Base-by-base conservation (phyloP, 2,888 invertebrate species). In the Sialis fuliginosa region DNA sequence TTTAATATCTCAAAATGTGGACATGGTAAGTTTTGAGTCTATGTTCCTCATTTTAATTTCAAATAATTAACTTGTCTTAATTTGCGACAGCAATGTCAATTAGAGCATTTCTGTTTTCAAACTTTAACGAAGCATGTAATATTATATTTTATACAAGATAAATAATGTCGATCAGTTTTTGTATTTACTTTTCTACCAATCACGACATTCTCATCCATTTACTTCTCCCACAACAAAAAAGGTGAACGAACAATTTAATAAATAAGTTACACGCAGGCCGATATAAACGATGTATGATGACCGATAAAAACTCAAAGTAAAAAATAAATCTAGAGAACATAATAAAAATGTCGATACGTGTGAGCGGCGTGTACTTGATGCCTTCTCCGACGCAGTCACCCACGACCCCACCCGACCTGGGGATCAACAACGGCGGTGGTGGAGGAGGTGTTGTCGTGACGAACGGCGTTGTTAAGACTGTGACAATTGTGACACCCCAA, bases 401-500 rank as follows among this genome's bases (percentile, higher is more conserved):
- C 42, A 42, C 35, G 12, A 43, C 33, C 10, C 30, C 41, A n/a
- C 31, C 32, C 12, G 13, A 12, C 35, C 10, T 37, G 39, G 9
- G 12, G 35, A 32, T 35, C 22, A 39, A 39, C 48, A 39, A 12
- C 44, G 31, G 48, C 54, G 32, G 61, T 13, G 9, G 32, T 32
- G 31, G 12, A n/a, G 42, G 42, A n/a, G 42, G 42, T 7, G 32
- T 13, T 10, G 39, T 39, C 32, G 43, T 43, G 44, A 46, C 48
- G 34, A 50, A 50, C n/a, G 46, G 43, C 33, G 22, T 43, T n/a
- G 35, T 60, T 57, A 77, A 77, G 55, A 75, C 74, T 12, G 77
- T 78, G 49, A 77, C 79, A 46, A 79, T 80, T 32, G 78, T 79
- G 33, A 73, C 75, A 33, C 81, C 80, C 1, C 81, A 81, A 57